Evolutionary conservation across 2,113 vertebrate species (phyloP), one percentile per base, ranked within the genome.

Genomic region (Todiramphus saurophagus): DNA sequence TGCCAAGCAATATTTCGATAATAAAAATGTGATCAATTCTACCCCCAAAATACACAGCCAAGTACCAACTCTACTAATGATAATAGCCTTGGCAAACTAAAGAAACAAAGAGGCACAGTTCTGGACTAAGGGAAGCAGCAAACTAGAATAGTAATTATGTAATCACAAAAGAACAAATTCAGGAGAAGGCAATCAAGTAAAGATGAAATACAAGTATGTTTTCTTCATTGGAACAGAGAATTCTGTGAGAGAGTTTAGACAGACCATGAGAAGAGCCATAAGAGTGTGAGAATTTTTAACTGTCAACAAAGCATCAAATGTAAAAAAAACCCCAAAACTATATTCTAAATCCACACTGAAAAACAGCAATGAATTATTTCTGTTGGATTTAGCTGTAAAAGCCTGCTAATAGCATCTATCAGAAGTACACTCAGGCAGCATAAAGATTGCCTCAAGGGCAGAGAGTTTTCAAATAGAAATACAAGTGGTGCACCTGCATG

Each of bases 371-470:
- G 15, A 43, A 9, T 62, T 41, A 1, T 83, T 80, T 70, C 51
- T 48, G 51, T 53, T 78, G 80, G 48, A 14, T 78, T 90, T 81
- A 27, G 87, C 90, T 87, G 83, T 67, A 74, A 67, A 83, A 41
- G 64, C 39, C 60, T 86, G 84, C 62, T 80, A 83, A 84, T n/a
- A 53, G 37, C 37, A 58, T 93, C 60, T 48, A 31, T 84, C 64
- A 84, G 55, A 56, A 56, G 51, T 3, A 72, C 79, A 81, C 73
- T 13, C 86, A 89, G 90, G 92, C 88, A 93, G 85, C 90, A 88
- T 46, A 66, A 72, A 82, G 66, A 73, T 25, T 63, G 63, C 80
- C 95, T 76, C 72, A 41, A 68, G 94, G 92, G 87, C 94, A 94
- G 69, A n/a, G 17, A 69, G 81, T 37, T 89, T 63, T 28, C 55